Evolutionary conservation across 2,113 vertebrate genomes (phyloP).

Genomic region (Rhinopithecus roxellana): DNA sequence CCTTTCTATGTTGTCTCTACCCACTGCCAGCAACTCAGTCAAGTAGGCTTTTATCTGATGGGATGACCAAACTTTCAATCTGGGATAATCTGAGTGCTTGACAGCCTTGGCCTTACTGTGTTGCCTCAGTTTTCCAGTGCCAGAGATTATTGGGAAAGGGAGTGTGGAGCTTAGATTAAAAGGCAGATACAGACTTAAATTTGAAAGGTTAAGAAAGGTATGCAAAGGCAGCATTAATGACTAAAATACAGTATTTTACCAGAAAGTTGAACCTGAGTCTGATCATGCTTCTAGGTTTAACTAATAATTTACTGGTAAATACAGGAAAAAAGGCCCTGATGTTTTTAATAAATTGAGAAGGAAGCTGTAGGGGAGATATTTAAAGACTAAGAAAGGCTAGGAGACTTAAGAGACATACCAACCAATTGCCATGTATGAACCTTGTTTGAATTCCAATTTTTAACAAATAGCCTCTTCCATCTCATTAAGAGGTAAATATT

Average conservation of each 20-base stretch:
- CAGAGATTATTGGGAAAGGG: background rate
- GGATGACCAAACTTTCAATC: background rate
- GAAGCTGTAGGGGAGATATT: background rate
- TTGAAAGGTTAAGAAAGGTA: background rate
- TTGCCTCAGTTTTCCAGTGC: background rate
- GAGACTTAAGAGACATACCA: background rate
- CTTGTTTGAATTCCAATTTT: slow-evolving; percentile 36
- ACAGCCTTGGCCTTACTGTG: background rate
- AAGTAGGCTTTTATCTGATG: background rate
- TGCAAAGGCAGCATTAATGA: background rate
- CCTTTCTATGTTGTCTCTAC: no score
- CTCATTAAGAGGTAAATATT: slow-evolving; percentile 10
- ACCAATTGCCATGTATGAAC: background rate
- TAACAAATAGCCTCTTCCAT: background rate
- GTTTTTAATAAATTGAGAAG: background rate
- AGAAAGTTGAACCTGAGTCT: background rate
- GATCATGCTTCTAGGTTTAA: background rate
- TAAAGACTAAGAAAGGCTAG: background rate
- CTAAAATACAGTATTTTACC: background rate
- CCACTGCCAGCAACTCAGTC: background rate
- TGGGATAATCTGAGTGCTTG: background rate
- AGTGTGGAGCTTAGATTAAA: background rate
- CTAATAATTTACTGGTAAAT: slow-evolving; percentile 12
- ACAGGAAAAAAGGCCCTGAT: background rate
- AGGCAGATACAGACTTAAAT: background rate